Evolutionary conservation across 2,888 invertebrate species (phyloP).

Genomic region (Limnephilus marmoratus): DNA sequence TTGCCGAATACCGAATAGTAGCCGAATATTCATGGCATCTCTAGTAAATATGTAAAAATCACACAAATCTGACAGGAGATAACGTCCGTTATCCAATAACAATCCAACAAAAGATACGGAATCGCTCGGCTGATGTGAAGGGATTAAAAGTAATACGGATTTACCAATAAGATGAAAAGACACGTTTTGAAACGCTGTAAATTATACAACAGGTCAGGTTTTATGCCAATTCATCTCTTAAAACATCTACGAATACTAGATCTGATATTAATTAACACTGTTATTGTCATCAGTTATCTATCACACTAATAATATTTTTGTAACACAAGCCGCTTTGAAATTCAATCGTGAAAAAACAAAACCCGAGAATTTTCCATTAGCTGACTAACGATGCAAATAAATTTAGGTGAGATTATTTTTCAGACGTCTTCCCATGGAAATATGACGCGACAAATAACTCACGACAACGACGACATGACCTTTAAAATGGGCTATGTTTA

Average conservation of each 20-base stretch:
- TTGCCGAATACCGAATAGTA: too few species aligned
- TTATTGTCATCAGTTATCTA: not conserved
- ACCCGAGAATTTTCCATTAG: not conserved
- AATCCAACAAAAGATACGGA: too few species aligned
- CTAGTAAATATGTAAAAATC: too few species aligned
- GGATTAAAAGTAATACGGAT: too few species aligned
- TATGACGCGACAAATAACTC: not conserved
- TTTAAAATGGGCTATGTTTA: not conserved
- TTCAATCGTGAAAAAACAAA: not conserved
- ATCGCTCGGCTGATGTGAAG: too few species aligned
- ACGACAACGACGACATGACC: not conserved
- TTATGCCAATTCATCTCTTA: not conserved
- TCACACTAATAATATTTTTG: not conserved
- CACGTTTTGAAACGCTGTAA: not conserved
- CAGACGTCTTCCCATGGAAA: not conserved
- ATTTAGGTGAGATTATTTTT: not conserved
- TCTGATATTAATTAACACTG: not conserved
- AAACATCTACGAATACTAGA: not conserved
- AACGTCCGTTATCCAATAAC: too few species aligned
- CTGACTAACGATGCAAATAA: not conserved
- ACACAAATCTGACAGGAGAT: too few species aligned
- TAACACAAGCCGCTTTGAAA: not conserved
- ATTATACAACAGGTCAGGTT: not conserved
- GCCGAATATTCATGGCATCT: too few species aligned
- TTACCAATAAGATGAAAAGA: too few species aligned